A percentile compares a stretch with the other conserved stretches of the same genome.
phyloP scores from a whole-genome alignment of 2,797 vertebrate genomes.

The Oryzias dopingdopingensis region DNA sequence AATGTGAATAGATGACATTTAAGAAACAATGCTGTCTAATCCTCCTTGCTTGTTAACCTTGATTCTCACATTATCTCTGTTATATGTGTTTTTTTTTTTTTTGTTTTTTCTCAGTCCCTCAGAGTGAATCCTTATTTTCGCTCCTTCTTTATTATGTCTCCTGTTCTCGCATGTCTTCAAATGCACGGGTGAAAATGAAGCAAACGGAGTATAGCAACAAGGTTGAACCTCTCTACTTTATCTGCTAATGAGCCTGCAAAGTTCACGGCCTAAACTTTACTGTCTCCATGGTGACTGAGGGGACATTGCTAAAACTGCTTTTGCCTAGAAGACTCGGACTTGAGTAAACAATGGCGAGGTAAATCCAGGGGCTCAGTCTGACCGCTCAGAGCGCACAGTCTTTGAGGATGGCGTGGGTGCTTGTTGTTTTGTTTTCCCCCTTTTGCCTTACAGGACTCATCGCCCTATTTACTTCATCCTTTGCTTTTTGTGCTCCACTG shows the following conservation, averaged over 20 bases:
- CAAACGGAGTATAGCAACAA: slow-evolving; percentile 48
- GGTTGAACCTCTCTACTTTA: slow-evolving; percentile 51
- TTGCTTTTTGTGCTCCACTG: not conserved
- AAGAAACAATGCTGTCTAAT: slow-evolving; percentile 42
- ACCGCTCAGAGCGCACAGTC: slow-evolving; percentile 33
- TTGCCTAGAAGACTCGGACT: slow-evolving; percentile 32
- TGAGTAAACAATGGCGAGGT: slow-evolving; percentile 63
- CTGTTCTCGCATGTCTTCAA: slow-evolving; percentile 17
- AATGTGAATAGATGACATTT: slow-evolving; percentile 52
- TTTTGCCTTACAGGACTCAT: slow-evolving; percentile 5
- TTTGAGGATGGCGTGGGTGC: slow-evolving; percentile 30
- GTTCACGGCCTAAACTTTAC: slow-evolving; percentile 58
- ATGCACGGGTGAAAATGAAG: slow-evolving; percentile 37
- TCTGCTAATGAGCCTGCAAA: slow-evolving; percentile 66
- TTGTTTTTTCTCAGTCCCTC: slow-evolving; percentile 24
- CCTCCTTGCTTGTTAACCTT: slow-evolving; percentile 50
- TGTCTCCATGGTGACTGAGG: slow-evolving; percentile 68
- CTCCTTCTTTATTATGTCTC: slow-evolving; percentile 15
- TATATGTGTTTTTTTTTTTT: slow-evolving; percentile 12
- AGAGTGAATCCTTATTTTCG: slow-evolving; percentile 14
- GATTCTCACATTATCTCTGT: slow-evolving; percentile 31
- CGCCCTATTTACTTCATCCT: slow-evolving; percentile 6
- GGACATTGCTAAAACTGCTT: slow-evolving; percentile 42
- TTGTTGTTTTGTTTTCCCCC: slow-evolving; percentile 19
- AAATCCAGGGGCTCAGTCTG: slow-evolving; percentile 36